Evolutionary conservation across 2,113 vertebrate genomes (phyloP), one percentile per base, ranked within the genome.

Genomic region (Pavo muticus): DNA sequence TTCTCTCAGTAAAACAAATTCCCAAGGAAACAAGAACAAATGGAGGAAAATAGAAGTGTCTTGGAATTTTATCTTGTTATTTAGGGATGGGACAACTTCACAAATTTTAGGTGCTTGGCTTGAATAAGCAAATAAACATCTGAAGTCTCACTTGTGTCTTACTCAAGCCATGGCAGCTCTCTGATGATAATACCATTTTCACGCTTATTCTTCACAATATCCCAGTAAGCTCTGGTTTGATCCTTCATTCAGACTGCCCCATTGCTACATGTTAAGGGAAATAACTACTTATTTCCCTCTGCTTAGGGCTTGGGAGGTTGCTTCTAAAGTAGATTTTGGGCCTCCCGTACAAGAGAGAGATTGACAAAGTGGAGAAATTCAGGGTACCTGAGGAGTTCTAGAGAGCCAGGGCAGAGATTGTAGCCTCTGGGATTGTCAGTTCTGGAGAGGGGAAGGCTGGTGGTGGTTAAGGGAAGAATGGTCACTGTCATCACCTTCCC

Each of bases 1-100:
- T 95, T 95, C 63, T 67, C 59, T 75, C 48, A 39, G 39, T 82
- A 69, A 91, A 96, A 90, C 37, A 84, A 91, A 94, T 63, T 93
- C 80, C 87, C 65, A 91, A 84, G 57, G 67, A 95, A 91, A 88
- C 48, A 84, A 87, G 80, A 84, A 90, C 85, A 94, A 88, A 94
- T 87, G 70, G 93, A 94, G 8, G n/a, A 90, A 90, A 91, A 54
- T 21, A 88, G 86, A 84, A 88, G 65, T 35, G 65, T 76, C 73
- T 90, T 90, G 42, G 93, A 95, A 86, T 6, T 59, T 27, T 60
- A 7, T 88, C 20, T 48, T 92, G 68, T 61, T 93, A 90, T 72
- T 84, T 88, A 81, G 48, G 30, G 14, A 84, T 32, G 14, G 72
- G 48, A 90, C 57, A 90, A 45, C 44, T 90, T 88, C 44, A 72